Percentiles rank a stretch among this genome's conserved stretches.
phyloP scores from a whole-genome alignment of 2,113 vertebrate genomes.

The Rhombomys opimus region DNA sequence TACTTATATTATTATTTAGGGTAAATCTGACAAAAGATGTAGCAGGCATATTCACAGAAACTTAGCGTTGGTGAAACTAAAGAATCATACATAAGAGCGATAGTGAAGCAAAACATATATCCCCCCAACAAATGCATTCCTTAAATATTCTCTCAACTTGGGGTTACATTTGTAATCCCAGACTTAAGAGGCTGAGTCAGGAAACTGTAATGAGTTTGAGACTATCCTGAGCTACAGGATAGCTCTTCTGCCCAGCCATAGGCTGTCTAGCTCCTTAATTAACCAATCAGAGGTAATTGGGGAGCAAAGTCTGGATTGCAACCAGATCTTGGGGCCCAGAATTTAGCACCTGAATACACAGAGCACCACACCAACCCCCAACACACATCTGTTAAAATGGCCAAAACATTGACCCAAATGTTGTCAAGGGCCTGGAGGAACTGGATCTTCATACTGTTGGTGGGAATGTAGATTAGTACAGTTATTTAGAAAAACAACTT shows the following conservation, averaged over 20 bases:
- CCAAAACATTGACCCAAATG: neutral
- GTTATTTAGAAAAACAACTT: neutral
- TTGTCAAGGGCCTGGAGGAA: neutral
- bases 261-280: too few relatives aligned
- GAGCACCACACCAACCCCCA: too few relatives aligned
- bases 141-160: neutral
- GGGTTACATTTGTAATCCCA: neutral
- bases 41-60: neutral
- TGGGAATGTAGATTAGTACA: neutral
- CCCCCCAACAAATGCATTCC: neutral
- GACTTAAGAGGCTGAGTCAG: neutral
- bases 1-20: neutral
- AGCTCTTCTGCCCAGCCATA: neutral
- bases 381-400: neutral
- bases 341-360: too few relatives aligned
- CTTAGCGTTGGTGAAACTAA: neutral
- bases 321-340: too few relatives aligned
- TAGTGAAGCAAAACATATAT: too few relatives aligned
- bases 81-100: neutral
- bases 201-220: neutral
- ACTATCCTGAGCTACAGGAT: neutral
- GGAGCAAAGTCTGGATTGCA: too few relatives aligned
- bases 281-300: too few relatives aligned
- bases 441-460: neutral
- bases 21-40: conserved; percentile 28